Base-by-base conservation (phyloP, 2,888 invertebrate genomes). In the Nomada ruficornis region DNA sequence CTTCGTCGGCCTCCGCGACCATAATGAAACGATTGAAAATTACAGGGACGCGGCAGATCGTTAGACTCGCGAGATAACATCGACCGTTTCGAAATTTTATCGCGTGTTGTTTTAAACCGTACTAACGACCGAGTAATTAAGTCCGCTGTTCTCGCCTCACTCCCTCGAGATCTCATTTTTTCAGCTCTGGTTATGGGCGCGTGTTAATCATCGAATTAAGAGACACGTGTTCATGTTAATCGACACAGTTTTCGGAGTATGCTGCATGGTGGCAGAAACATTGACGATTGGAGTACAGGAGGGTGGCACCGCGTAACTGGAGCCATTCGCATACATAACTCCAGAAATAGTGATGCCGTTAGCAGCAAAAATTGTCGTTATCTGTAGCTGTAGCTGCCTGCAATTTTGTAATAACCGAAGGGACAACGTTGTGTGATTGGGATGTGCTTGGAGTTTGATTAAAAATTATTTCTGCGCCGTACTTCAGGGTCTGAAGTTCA, bases 161-260 rank as follows among this genome's bases (percentile, higher is more conserved):
- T 52, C 42, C 57, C 64, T 44, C 18, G 59, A 9, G 23, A 29
- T 57, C 10, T 3, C 5, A 18, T 60, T 50, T 42, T 29, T 42
- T 13, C 15, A 13, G 23, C n/a, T 59, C 62, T 69, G 60, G 65
- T 69, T 79, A 15, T 47, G 47, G 2, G 29, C 55, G 55, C 50
- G 29, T 70, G 52, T 76, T 80, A 72, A 82, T 80, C 55, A 68
- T 80, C 80, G 67, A 75, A 75, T 82, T 80, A 82, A 63, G 70
- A 60, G 75, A 80, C 80, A 63, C 67, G 63, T 72, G 71, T 68
- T 13, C 63, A 9, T 18, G n/a, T 23, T 75, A 72, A 72, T 55
- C 44, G 60, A 36, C 20, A 55, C 71, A 50, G 55, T 42, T 15
- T 50, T 26, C 5, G 13, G 2, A 29, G 18, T n/a, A n/a, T 23